Evolutionary conservation across 2,888 invertebrate genomes (phyloP).

Genomic region (Crematogaster levior): DNA sequence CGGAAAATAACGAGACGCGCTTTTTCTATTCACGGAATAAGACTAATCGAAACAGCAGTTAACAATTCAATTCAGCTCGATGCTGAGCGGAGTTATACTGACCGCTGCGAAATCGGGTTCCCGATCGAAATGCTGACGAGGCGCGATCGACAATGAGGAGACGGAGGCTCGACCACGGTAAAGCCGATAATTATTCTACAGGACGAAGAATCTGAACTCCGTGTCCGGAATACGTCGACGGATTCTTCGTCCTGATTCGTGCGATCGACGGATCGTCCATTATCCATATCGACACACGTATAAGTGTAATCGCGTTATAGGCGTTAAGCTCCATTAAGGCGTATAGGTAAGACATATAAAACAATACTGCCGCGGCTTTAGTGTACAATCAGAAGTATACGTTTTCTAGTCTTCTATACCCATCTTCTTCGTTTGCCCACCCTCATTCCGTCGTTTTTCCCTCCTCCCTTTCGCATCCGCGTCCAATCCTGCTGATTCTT

Average conservation of each 20-base stretch:
- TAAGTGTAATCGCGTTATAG: constrained; percentile 70
- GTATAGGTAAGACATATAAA: constrained; percentile 61
- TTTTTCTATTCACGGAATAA: neutral
- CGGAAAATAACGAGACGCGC: neutral
- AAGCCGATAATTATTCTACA: constrained; percentile 35
- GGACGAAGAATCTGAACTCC: constrained; percentile 8
- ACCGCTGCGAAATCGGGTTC: constrained; percentile 9
- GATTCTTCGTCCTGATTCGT: constrained; percentile 12
- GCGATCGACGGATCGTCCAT: constrained; percentile 45
- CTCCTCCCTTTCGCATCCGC: neutral
- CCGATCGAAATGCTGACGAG: constrained; percentile 23
- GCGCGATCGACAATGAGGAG: constrained; percentile 25
- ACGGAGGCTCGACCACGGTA: constrained; percentile 1
- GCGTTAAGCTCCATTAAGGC: constrained; percentile 63
- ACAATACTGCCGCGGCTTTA: constrained; percentile 58
- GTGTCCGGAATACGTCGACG: constrained; percentile 6
- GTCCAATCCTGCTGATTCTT: neutral
- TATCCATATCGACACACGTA: constrained; percentile 72
- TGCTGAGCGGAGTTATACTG: constrained; percentile 42
- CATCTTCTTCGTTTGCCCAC: constrained; percentile 7
- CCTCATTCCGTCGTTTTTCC: neutral
- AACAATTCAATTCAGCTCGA: neutral
- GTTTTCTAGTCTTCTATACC: constrained; percentile 80
- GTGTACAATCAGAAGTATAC: constrained; percentile 73
- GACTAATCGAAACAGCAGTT: neutral